Conservation (phyloP, 2,888 invertebrate species). For the Sinopyrophorus schimmeli region DNA sequence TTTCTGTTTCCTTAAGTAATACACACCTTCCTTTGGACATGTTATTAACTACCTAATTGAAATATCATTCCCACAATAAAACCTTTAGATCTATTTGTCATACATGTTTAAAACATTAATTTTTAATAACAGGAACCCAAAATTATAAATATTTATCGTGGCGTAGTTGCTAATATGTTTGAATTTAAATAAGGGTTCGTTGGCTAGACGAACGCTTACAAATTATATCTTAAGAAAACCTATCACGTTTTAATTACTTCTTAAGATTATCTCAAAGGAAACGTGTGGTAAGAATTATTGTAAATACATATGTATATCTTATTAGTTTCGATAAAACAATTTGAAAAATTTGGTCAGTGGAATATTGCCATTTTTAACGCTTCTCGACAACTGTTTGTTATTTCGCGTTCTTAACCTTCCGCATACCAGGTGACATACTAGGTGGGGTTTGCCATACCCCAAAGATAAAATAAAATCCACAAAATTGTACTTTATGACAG, state of each 20-base stretch:
- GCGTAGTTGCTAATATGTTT: constrained; percentile 1
- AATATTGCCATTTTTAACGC: no score
- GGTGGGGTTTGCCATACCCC: not conserved
- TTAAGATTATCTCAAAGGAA: no score
- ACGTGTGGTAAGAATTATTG: not conserved
- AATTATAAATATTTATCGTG: constrained; percentile 10
- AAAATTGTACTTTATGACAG: no score
- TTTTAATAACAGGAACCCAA: constrained; percentile 16
- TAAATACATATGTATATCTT: not conserved
- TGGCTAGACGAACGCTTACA: constrained; percentile 5
- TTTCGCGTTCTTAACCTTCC: not conserved
- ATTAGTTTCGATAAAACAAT: not conserved
- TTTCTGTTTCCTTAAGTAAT: constrained; percentile 16
- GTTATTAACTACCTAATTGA: constrained; percentile 20
- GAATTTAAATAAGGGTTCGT: constrained; percentile 12
- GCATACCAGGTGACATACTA: not conserved
- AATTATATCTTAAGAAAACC: no score
- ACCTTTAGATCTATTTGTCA: constrained; percentile 19
- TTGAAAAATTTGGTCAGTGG: no score
- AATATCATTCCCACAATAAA: constrained; percentile 18
- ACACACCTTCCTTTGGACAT: constrained; percentile 13
- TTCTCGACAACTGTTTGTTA: no score
- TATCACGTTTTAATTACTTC: no score
- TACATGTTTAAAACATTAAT: constrained; percentile 16
- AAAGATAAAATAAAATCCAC: not conserved